Evolutionary conservation across 2,797 vertebrate genomes (phyloP), one percentile per base, ranked within the genome.

Genomic region (Clarias pachynema): DNA sequence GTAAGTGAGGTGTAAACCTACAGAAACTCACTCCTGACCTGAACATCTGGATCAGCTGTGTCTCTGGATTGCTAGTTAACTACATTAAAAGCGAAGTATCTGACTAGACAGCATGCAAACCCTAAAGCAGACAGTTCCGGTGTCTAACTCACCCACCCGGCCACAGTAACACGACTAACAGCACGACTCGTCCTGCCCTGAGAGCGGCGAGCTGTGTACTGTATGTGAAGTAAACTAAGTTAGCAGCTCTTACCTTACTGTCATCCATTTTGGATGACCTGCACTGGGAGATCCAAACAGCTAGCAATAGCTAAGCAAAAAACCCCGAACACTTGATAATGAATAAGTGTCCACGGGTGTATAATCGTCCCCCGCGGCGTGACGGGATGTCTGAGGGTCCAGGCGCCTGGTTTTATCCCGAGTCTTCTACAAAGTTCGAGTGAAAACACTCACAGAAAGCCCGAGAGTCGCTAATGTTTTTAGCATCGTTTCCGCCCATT

Each of bases 181-280:
- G 24, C 3, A 1, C 4, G 16, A 18, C 7, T 2, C 0, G 5
- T 24, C 6, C 12, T 16, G 22, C 24, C 1, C 10, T 3, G 1
- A 24, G n/a, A 53, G 44, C 40, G 15, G 5, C 26, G 8, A 44
- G 7, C 53, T 34, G 56, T 0, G 44, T 2, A 6, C 37, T 40
- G 37, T 29, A 4, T 74, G 7, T 59, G 22, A n/a, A 79, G 20
- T 79, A 40, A 62, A 62, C 31, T 34, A 57, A 79, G 59, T 73
- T 83, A 1, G 9, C 31, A 10, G 68, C 12, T 14, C 89, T 89
- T 77, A 94, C 94, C 92, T 94, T 95, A 85, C 88, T 93, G 66
- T 94, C 94, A 87, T 95, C 94, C 94, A 95, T 95, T 59, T 92
- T 93, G 90, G 83, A 86, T 68, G 73, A 85, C 37, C 84, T 88